A percentile compares a stretch with the other conserved stretches of the same genome.
Evolutionary conservation across 1,140 invertebrate species (phyloP).

Genomic region (Euglossa dilemma): DNA sequence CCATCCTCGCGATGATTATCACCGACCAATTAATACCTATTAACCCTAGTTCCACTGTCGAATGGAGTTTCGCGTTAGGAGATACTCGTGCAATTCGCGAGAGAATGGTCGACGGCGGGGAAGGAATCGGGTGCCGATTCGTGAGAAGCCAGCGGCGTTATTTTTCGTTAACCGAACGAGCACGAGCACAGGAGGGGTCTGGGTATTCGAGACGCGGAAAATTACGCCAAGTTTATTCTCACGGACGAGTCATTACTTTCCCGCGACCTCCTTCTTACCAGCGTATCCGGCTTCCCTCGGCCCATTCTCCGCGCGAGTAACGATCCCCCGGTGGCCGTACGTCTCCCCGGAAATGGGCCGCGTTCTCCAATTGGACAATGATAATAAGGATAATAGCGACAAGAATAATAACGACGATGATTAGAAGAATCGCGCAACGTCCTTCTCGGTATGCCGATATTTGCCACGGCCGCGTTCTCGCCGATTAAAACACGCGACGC

Average conservation of each 20-base stretch:
- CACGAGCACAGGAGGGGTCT: background rate
- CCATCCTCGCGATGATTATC: too few relatives aligned
- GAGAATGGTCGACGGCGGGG: background rate
- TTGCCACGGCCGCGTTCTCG: background rate
- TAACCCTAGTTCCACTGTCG: too few relatives aligned
- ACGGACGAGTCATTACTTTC: constrained; percentile 63
- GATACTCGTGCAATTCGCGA: background rate
- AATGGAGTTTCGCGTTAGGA: too few relatives aligned
- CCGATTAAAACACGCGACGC: background rate
- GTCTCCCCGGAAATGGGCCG: constrained; percentile 56
- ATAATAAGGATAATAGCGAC: constrained; percentile 64
- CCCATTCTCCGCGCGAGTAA: constrained; percentile 45
- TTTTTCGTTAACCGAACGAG: constrained; percentile 58
- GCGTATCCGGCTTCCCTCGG: constrained; percentile 8
- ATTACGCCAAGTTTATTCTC: constrained; percentile 63
- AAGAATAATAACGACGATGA: constrained; percentile 57
- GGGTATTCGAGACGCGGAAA: constrained; percentile 51
- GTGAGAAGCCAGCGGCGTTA: constrained; percentile 34
- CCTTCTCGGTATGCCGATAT: background rate
- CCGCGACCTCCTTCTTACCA: constrained; percentile 58
- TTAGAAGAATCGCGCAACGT: constrained; percentile 44
- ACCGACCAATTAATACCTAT: too few relatives aligned
- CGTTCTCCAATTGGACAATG: constrained; percentile 61
- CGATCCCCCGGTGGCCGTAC: constrained; percentile 53
- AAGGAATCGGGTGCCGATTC: constrained; percentile 14